Percentiles rank a stretch among this genome's conserved stretches.
These are phyloP conservation scores for Turritopsis rubra DNA, from an alignment of 30 jellyfish, hydroid and myxozoan species.

Conservation along the genomic window DNA sequence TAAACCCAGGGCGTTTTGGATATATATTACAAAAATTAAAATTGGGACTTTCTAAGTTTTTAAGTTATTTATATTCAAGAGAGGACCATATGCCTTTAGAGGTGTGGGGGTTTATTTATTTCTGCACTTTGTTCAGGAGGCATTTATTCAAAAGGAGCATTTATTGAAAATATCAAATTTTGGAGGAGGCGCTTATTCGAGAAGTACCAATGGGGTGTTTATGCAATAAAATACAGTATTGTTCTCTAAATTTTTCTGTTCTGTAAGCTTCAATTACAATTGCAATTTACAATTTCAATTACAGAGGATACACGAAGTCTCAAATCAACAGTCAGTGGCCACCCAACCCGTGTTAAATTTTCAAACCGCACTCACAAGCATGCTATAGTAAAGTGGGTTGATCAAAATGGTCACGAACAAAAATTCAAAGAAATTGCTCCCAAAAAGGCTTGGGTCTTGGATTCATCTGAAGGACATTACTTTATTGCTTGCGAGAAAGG, in stretches of 20 bases:
- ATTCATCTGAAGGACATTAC: slow-evolving; percentile 40
- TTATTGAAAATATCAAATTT: no score
- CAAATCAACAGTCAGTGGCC: slow-evolving; percentile 31
- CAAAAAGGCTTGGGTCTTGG: slow-evolving; percentile 29
- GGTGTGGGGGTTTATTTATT: no score
- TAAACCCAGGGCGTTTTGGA: no score
- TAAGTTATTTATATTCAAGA: no score
- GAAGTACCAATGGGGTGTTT: no score
- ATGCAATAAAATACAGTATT: no score
- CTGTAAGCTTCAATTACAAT: not conserved
- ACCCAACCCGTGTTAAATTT: slow-evolving; percentile 33
- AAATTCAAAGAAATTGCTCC: slow-evolving; percentile 23
- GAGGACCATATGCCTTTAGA: no score
- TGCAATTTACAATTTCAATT: not conserved
- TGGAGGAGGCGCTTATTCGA: no score
- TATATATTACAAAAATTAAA: no score
- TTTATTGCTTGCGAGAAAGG: slow-evolving; percentile 31
- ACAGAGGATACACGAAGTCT: slow-evolving; percentile 6
- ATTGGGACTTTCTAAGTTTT: no score
- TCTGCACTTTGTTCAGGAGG: no score
- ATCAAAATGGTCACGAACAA: slow-evolving; percentile 9
- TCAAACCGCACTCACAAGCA: slow-evolving; percentile 18
- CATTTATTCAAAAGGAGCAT: no score
- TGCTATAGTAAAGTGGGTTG: slow-evolving; percentile 34
- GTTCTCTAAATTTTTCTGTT: not conserved